A percentile compares a stretch with the other conserved stretches of the same genome.
Evolutionary conservation across 2,113 vertebrate species (phyloP).

Genomic region (Amblyornis subalaris): DNA sequence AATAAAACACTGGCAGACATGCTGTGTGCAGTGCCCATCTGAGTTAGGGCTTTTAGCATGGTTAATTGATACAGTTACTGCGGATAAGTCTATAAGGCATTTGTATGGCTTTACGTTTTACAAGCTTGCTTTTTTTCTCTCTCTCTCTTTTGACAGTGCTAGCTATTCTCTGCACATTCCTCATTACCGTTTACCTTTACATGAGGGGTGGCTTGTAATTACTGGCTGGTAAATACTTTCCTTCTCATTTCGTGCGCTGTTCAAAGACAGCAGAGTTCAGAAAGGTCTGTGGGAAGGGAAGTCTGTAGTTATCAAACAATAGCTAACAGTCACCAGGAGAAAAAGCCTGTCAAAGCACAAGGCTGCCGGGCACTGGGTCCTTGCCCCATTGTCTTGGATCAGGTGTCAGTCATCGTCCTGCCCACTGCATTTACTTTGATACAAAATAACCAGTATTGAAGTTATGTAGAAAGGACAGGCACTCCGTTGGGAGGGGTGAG

Average conservation of each 20-base stretch:
- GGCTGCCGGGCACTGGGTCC: neutral
- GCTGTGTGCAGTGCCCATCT: constrained; percentile 72
- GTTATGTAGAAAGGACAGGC: neutral
- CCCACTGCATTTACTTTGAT: constrained; percentile 14
- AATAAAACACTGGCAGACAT: constrained; percentile 77
- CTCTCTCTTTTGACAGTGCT: constrained; percentile 25
- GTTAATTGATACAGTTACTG: constrained; percentile 83
- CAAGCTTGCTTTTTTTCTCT: constrained; percentile 26
- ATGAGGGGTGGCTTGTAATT: constrained; percentile 70
- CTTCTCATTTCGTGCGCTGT: constrained; percentile 37
- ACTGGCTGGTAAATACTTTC: constrained; percentile 72
- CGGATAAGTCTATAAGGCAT: constrained; percentile 73
- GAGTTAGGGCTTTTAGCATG: constrained; percentile 73
- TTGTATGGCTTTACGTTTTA: constrained; percentile 67
- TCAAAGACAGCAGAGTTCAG: constrained; percentile 74
- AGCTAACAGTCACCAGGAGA: constrained; percentile 58
- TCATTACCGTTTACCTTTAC: constrained; percentile 74
- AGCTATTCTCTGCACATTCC: constrained; percentile 61
- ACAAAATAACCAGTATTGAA: neutral
- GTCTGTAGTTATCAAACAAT: constrained; percentile 66
- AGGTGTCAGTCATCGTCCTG: constrained; percentile 61
- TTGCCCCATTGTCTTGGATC: constrained; percentile 35
- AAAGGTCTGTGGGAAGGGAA: constrained; percentile 73
- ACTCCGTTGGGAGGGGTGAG: neutral
- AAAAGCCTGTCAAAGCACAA: constrained; percentile 61